Base-by-base conservation (phyloP, 2,113 vertebrate species). In the Verasper variegatus region DNA sequence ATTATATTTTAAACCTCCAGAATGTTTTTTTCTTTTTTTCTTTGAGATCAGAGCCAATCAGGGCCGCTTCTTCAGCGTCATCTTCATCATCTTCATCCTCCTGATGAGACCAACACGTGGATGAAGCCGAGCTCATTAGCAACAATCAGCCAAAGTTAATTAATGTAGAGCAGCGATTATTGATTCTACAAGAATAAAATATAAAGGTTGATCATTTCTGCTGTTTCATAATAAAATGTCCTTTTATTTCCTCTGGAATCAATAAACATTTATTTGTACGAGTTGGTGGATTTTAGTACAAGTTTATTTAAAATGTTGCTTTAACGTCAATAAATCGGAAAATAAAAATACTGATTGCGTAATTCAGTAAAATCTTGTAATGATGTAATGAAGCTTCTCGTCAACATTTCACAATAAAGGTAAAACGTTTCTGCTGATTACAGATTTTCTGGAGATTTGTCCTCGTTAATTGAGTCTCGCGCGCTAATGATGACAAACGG, bases 401-500 rank as follows among this genome's bases (percentile, higher is more conserved):
- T 23, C 27, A 35, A 13, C 13, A 17, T 69, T 18, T 45, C 5
- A 8, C 23, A 31, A 31, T 31, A 31, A 31, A 31, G 6, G 5
- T 4, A 7, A 31, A 31, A 5, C 1, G 31, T 31, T 31, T 31
- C 6, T 7, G 6, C 31, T 31, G 31, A 31, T 31, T 31, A 31
- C 1, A 6, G 31, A 31, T 31, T 31, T 31, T 31, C 31, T 7
- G 31, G 0, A 31, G 31, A 1, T 31, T 31, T 6, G 31, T 7
- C 31, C 31, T 31, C 31, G 31, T 31, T 6, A 31, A 5, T 6
- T 31, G 31, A 31, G 31, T 7, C 31, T 31, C 31, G 31, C 27
- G 27, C 31, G 31, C 31, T 31, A 31, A 31, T 92, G 82, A 85
- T 88, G 88, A 92, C 90, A 86, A 89, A 91, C 84, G 78, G 75